A percentile compares a stretch with the other conserved stretches of the same genome.
These are phyloP conservation scores for Drosophila bifasciata DNA, from an alignment of 1,140 invertebrate species.

Conservation along the genomic window DNA sequence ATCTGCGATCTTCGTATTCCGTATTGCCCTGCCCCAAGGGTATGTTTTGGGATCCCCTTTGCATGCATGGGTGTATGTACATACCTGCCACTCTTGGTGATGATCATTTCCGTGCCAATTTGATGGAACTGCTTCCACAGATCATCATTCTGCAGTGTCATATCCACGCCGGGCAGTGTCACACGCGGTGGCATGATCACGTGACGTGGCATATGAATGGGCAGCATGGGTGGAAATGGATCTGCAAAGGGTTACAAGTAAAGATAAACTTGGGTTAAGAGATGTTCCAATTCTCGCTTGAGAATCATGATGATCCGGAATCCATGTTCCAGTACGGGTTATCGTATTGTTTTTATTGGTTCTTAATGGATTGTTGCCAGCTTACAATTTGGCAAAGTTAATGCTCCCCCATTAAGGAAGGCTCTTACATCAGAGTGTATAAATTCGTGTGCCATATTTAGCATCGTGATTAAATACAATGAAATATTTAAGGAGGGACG, in stretches of 20 bases:
- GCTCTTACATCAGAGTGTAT: conserved; percentile 1
- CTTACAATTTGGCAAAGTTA: conserved; percentile 5
- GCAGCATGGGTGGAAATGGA: conserved; percentile 77
- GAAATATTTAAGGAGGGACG: conserved; percentile 8
- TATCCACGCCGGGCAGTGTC: conserved; percentile 83
- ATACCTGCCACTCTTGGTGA: conserved; percentile 98
- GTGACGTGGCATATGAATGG: conserved; percentile 73
- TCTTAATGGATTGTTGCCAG: not conserved
- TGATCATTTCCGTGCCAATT: conserved; percentile 99
- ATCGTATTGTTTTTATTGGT: too few relatives aligned
- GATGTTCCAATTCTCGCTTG: too few relatives aligned
- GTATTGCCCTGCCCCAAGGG: not conserved
- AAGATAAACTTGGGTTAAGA: not conserved
- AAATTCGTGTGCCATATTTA: not conserved
- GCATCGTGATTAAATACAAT: conserved; percentile 17
- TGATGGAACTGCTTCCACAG: conserved; percentile 98
- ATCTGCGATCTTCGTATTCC: not conserved
- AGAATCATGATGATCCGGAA: too few relatives aligned
- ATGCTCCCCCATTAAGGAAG: conserved; percentile 24
- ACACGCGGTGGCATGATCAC: conserved; percentile 78
- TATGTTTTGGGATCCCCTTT: not conserved
- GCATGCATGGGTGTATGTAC: conserved; percentile 6
- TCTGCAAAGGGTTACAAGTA: conserved; percentile 38
- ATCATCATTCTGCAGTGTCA: conserved; percentile 93
- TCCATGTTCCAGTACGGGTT: too few relatives aligned